These are phyloP conservation scores for Tyria jacobaeae DNA, from an alignment of 2,888 invertebrate genomes.

Conservation along the genomic window DNA sequence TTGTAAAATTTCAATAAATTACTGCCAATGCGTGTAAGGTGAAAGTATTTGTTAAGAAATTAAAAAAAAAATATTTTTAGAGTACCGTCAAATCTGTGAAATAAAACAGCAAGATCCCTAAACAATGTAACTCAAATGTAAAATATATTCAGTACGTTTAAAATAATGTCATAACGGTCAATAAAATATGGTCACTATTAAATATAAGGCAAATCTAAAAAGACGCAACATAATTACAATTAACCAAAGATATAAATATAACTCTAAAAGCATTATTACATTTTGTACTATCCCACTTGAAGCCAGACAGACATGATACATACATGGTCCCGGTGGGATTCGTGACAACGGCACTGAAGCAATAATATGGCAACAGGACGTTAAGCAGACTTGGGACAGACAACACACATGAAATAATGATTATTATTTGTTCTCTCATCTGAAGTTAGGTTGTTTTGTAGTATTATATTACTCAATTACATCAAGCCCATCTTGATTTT, in stretches of 20 bases:
- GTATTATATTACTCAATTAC: not conserved
- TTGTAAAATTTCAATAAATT: too few species aligned
- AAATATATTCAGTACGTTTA: too few species aligned
- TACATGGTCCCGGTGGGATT: slow-evolving; percentile 28
- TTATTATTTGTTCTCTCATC: not conserved
- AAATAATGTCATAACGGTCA: too few species aligned
- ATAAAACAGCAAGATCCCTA: too few species aligned
- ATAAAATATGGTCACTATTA: too few species aligned
- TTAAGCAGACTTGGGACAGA: slow-evolving; percentile 48
- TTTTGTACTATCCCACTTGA: slow-evolving; percentile 1
- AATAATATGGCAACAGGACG: slow-evolving; percentile 38
- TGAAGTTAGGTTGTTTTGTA: not conserved
- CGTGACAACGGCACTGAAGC: slow-evolving; percentile 26
- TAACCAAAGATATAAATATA: not conserved
- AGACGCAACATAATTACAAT: too few species aligned
- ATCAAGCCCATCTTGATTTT: not conserved
- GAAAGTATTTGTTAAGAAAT: too few species aligned
- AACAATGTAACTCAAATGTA: too few species aligned
- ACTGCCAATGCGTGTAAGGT: too few species aligned
- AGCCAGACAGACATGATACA: not conserved
- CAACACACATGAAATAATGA: slow-evolving; percentile 10
- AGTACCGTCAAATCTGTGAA: too few species aligned
- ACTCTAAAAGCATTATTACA: not conserved
- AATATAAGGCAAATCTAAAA: too few species aligned
- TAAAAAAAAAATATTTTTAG: too few species aligned